These are phyloP conservation scores for Etia nguti DNA, from an alignment of 2,113 vertebrate species.

Conservation along the genomic window DNA sequence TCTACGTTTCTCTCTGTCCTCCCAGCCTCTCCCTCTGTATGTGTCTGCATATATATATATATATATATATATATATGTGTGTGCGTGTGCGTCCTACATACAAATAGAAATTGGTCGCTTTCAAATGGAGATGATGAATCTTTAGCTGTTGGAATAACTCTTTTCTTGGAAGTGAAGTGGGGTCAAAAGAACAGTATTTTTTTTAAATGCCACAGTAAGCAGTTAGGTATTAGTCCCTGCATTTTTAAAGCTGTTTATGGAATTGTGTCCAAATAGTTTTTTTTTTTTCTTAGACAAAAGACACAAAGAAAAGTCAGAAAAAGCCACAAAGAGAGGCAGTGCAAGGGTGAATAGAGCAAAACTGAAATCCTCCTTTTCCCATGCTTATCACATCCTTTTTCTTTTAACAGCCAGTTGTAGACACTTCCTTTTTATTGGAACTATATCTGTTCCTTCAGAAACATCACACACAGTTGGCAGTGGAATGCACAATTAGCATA, in stretches of 20 bases:
- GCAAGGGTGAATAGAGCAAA: constrained; percentile 36
- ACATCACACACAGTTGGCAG: constrained; percentile 60
- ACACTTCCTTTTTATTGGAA: constrained; percentile 62
- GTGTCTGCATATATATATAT: not conserved
- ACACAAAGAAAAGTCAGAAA: constrained; percentile 15
- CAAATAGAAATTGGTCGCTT: not conserved
- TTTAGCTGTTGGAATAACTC: not conserved
- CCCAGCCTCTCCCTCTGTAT: not conserved
- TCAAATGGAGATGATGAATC: constrained; percentile 26
- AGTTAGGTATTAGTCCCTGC: constrained; percentile 4
- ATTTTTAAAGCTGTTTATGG: constrained; percentile 8
- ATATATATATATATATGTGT: accelerated
- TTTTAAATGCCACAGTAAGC: constrained; percentile 46
- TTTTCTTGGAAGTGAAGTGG: constrained; percentile 23
- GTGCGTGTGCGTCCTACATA: not conserved
- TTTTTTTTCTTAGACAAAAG: not conserved
- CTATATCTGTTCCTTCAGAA: constrained; percentile 63
- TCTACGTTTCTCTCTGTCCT: not conserved
- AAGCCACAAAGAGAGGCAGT: not conserved
- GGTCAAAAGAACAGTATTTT: constrained; percentile 25
- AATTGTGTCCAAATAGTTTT: constrained; percentile 26
- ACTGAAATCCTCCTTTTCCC: constrained; percentile 43
- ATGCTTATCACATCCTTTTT: constrained; percentile 51
- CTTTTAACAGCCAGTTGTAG: constrained; percentile 63
- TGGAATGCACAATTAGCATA: constrained; percentile 66